Percentiles rank a stretch among this genome's conserved stretches.
These are phyloP conservation scores for Zaprionus capensis DNA, from an alignment of 1,140 invertebrate species.

Conservation along the genomic window DNA sequence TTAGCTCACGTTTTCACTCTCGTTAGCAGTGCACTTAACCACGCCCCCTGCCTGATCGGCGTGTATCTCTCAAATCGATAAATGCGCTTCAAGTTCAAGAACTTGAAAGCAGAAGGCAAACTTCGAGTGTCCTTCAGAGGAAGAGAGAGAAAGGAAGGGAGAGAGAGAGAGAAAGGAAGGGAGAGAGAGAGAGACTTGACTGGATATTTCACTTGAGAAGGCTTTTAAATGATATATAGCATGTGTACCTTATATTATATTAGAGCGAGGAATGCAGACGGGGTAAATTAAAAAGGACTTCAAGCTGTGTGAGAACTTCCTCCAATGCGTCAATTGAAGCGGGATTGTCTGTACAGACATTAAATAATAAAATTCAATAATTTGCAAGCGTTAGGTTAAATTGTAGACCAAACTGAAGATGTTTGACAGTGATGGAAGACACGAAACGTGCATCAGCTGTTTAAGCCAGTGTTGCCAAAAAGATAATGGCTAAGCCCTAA, in stretches of 20 bases:
- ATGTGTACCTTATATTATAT: not conserved
- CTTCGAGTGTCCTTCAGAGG: not conserved
- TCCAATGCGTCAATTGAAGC: too few species aligned
- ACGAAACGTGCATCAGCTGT: too few species aligned
- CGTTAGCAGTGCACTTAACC: constrained; percentile 3
- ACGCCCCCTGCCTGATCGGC: not conserved
- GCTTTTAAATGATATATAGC: not conserved
- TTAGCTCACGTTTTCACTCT: constrained; percentile 3
- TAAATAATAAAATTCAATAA: too few species aligned
- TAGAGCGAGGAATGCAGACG: not conserved
- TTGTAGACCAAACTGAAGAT: too few species aligned
- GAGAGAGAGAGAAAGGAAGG: not conserved
- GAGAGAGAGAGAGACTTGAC: not conserved
- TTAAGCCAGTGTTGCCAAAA: too few species aligned
- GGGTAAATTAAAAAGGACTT: not conserved
- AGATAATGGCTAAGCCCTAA: too few species aligned
- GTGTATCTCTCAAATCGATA: constrained; percentile 6
- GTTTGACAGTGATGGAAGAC: too few species aligned
- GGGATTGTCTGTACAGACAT: too few species aligned
- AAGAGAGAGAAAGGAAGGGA: not conserved
- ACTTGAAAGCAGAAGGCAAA: constrained; percentile 7
- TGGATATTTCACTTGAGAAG: not conserved
- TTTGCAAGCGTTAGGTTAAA: too few species aligned
- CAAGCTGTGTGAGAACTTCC: not conserved
- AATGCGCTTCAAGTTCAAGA: constrained; percentile 7